Base-by-base conservation (phyloP, 2,888 invertebrate genomes). In the Eudasyphora cyanicolor region DNA sequence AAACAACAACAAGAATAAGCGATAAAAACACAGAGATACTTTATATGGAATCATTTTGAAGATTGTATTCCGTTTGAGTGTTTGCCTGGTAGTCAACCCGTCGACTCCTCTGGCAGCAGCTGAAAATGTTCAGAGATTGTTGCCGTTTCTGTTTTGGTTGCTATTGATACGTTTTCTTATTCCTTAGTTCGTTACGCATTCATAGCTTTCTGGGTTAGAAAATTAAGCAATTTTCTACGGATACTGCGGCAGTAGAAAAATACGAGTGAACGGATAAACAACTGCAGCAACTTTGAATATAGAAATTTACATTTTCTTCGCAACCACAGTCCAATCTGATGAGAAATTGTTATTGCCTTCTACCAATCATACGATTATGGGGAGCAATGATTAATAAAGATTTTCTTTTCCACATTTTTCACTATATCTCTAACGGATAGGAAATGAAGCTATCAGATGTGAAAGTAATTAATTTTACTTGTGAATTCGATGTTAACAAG, bases 151-250 rank as follows among this genome's bases (percentile, higher is more conserved):
- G 27, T 6, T 60, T 14, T 42, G 19, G 29, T 51, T 27, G 19
- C 49, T 76, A 73, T 73, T 73, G 67, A 76, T 67, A 76, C 71
- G 62, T n/a, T n/a, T n/a, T n/a, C n/a, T n/a, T n/a, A n/a, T n/a
- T n/a, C n/a, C n/a, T n/a, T n/a, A n/a, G n/a, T 67, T 80, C 71
- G 70, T 76, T 76, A 80, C 38, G 80, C 80, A 76, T 35, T 76
- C 64, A 14, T 54, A 45, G 19, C 27, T 81, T 74, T 82, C 19
- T 77, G 57, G 76, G 76, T 81, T 73, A 73, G 69, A 73, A 77
- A 45, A 57, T 57, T 57, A 57, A 57, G 57, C 57, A 57, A 51
- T 51, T 51, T 51, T 51, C 49, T 51, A 32, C 57, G 21, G 5
- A 54, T 24, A 6, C 49, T 17, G 17, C 24, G 24, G 27, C 57